A percentile compares a stretch with the other conserved stretches of the same genome.
Conservation (phyloP, 2,797 vertebrate species). For the Myotis vivesi region DNA sequence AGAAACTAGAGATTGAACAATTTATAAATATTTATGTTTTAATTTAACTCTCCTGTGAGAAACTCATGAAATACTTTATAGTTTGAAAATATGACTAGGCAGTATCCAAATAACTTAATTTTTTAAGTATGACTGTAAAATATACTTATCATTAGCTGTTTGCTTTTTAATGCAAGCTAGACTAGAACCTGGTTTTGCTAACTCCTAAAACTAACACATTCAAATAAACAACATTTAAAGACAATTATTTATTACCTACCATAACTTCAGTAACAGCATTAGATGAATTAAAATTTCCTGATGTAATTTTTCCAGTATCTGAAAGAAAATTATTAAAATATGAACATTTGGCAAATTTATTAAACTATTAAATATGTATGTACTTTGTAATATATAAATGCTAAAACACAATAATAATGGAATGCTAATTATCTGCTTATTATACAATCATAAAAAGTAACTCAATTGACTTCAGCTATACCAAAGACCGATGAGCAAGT, state of each 20-base stretch:
- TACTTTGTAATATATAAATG: background rate
- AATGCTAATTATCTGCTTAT: background rate
- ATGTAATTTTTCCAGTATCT: slow-evolving; percentile 58
- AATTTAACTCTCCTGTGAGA: background rate
- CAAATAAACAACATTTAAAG: slow-evolving; percentile 8
- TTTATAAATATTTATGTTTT: slow-evolving; percentile 17
- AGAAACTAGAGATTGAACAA: background rate
- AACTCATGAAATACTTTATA: background rate
- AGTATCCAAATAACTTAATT: background rate
- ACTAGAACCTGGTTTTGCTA: background rate
- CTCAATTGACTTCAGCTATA: background rate
- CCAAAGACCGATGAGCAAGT: background rate
- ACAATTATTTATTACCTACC: slow-evolving; percentile 50
- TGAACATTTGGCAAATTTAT: slow-evolving; percentile 23
- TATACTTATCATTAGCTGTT: background rate
- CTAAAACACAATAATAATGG: background rate
- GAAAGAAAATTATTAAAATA: slow-evolving; percentile 57
- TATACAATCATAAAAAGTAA: slow-evolving; percentile 35
- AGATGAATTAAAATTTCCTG: background rate
- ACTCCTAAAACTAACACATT: background rate
- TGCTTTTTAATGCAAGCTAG: background rate
- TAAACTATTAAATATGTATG: background rate
- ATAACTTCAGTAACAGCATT: background rate
- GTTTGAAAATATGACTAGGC: background rate
- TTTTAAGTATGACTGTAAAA: background rate